Evolutionary conservation across 2,797 vertebrate genomes (phyloP).

Genomic region (Picus viridis): DNA sequence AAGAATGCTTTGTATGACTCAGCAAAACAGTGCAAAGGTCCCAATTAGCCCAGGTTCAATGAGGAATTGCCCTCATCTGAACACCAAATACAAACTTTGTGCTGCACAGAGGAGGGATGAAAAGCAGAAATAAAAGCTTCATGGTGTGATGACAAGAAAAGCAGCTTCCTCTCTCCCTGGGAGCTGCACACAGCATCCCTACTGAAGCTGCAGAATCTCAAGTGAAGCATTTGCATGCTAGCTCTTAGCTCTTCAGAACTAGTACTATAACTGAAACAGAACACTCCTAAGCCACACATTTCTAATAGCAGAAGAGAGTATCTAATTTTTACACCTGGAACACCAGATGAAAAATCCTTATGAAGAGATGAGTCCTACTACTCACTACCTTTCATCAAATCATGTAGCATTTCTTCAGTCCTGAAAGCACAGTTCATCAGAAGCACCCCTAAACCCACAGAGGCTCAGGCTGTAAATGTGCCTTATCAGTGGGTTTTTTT

Average conservation of each 20-base stretch:
- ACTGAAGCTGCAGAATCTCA: neutral
- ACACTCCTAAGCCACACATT: neutral
- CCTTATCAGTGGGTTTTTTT: neutral
- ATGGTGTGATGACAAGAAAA: neutral
- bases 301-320: neutral
- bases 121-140: conserved; percentile 14
- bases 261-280: conserved; percentile 1
- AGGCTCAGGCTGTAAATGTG: neutral
- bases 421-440: neutral
- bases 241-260: conserved; percentile 8
- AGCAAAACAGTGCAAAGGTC: conserved; percentile 18
- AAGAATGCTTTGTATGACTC: conserved; percentile 46
- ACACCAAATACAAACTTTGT: neutral
- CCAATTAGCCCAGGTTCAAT: conserved; percentile 1
- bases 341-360: neutral
- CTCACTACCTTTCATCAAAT: neutral
- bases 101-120: neutral
- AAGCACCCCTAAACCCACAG: neutral
- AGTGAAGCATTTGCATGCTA: neutral
- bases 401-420: neutral
- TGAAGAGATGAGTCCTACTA: neutral
- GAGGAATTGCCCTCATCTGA: neutral
- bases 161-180: neutral
- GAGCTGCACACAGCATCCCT: neutral
- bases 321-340: conserved; percentile 29